phyloP scores from a whole-genome alignment of 2,888 invertebrate species.

The Lasius fuliginosus region DNA sequence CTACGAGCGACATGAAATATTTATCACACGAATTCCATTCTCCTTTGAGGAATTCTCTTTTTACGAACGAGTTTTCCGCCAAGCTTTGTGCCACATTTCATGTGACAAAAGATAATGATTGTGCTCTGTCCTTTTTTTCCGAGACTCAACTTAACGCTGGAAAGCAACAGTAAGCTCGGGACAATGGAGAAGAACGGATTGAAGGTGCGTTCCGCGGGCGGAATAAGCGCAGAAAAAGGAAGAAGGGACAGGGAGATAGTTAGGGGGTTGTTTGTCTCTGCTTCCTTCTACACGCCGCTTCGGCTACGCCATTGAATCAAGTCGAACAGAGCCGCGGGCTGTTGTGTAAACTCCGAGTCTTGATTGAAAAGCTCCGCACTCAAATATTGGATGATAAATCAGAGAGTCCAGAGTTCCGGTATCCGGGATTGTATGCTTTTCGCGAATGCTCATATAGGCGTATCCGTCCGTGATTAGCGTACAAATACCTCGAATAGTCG shows the following conservation, averaged over 20 bases:
- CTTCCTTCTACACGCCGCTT: slow-evolving; percentile 79
- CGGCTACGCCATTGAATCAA: slow-evolving; percentile 80
- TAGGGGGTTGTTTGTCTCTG: slow-evolving; percentile 82
- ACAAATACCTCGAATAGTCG: slow-evolving; percentile 56
- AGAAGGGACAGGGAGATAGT: slow-evolving; percentile 71
- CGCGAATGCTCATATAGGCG: slow-evolving; percentile 53
- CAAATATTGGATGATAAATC: slow-evolving; percentile 85
- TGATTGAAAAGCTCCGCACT: slow-evolving; percentile 85
- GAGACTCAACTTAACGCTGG: slow-evolving; percentile 13
- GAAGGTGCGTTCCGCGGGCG: slow-evolving; percentile 58
- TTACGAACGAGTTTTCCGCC: slow-evolving; percentile 6
- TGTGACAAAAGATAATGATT: slow-evolving; percentile 54
- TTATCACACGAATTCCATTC: slow-evolving; percentile 30
- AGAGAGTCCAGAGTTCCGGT: slow-evolving; percentile 70
- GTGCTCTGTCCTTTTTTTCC: slow-evolving; percentile 7
- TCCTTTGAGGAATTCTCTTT: slow-evolving; percentile 22
- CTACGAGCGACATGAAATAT: slow-evolving; percentile 30
- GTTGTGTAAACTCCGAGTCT: slow-evolving; percentile 83
- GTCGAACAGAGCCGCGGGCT: slow-evolving; percentile 81
- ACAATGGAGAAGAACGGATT: slow-evolving; percentile 49
- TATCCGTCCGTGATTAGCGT: slow-evolving; percentile 58
- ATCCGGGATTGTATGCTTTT: slow-evolving; percentile 69
- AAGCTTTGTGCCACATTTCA: slow-evolving; percentile 41
- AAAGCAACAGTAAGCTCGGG: slow-evolving; percentile 52
- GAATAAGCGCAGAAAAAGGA: slow-evolving; percentile 67